Evolutionary conservation across 2,888 invertebrate genomes (phyloP).

Genomic region (Tupiocoris notatus): DNA sequence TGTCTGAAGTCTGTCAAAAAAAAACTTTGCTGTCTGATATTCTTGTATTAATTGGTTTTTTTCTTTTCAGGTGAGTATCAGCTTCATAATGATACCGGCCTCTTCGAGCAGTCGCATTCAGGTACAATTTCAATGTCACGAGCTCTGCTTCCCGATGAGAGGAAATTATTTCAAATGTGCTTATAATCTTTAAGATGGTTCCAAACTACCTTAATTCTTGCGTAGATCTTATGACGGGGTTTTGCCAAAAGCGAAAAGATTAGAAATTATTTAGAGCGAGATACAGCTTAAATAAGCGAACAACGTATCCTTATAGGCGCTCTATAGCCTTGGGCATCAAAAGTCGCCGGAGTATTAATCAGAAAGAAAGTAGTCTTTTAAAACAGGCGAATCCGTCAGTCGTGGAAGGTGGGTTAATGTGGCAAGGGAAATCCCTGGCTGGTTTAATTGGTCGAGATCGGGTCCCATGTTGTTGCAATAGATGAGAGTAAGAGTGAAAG

Average conservation of each 20-base stretch:
- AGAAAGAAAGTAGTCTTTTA: neutral
- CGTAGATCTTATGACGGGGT: too few species aligned
- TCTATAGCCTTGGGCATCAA: neutral
- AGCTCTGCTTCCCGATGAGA: too few species aligned
- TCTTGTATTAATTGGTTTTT: too few species aligned
- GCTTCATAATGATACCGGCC: neutral
- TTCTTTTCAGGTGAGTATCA: neutral
- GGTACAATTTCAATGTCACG: neutral
- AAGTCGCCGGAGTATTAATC: neutral
- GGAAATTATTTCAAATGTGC: too few species aligned
- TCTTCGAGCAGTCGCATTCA: neutral
- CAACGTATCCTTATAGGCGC: conserved; percentile 22
- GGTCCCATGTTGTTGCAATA: neutral
- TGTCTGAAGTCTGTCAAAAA: too few species aligned
- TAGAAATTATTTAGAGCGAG: neutral
- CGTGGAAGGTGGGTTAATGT: conserved; percentile 40
- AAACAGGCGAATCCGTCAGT: conserved; percentile 25
- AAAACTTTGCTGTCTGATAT: too few species aligned
- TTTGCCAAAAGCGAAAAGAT: too few species aligned
- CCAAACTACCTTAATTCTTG: too few species aligned
- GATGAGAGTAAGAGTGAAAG: neutral
- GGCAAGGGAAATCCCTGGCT: conserved; percentile 8
- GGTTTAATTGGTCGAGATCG: conserved; percentile 28
- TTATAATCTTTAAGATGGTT: too few species aligned
- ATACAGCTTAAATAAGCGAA: conserved; percentile 5